Evolutionary conservation across 2,113 vertebrate genomes (phyloP), one percentile per base, ranked within the genome.

Genomic region (Nothobranchius kuhntae): DNA sequence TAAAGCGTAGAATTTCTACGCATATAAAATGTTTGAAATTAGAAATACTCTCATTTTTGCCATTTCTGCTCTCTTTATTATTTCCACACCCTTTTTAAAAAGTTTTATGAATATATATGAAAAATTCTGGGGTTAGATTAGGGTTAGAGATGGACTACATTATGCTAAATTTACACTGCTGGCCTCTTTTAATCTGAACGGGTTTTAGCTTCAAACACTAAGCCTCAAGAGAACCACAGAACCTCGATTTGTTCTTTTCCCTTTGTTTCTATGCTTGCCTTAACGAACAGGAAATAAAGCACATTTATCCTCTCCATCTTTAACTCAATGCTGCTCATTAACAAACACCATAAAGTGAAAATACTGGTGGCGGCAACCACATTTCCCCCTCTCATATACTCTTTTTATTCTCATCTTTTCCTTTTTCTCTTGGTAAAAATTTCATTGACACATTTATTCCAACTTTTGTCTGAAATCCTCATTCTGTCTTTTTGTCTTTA

Each of bases 161-260:
- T 45, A 45, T 9, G 9, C 11, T 2, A 12, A n/a, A 7, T 26
- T 2, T 14, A 30, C 40, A 21, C n/a, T 42, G n/a, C 7, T 7
- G 7, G 5, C 13, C 63, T 71, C 62, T 78, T 71, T 59, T 52
- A 68, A 36, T 66, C 56, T 30, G 54, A 51, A 79, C 65, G 68
- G 77, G 83, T 83, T 85, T 65, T 4, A 64, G 61, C 75, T 55
- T 81, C 63, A 73, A 73, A 78, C 61, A 75, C 53, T 68, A 40
- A 74, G 44, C 63, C 68, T 71, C 54, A 44, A 14, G 66, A 86
- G 17, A 76, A 14, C 21, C 38, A 40, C 38, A 40, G 38, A 40
- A 9, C 15, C 48, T 45, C 57, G 8, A 42, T 10, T 58, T 57
- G 48, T 66, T 52, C 35, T 17, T 38, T 44, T 10, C 4, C 38